These are phyloP conservation scores for Staurois parvus DNA, from an alignment of 2,797 vertebrate genomes.

Conservation along the genomic window DNA sequence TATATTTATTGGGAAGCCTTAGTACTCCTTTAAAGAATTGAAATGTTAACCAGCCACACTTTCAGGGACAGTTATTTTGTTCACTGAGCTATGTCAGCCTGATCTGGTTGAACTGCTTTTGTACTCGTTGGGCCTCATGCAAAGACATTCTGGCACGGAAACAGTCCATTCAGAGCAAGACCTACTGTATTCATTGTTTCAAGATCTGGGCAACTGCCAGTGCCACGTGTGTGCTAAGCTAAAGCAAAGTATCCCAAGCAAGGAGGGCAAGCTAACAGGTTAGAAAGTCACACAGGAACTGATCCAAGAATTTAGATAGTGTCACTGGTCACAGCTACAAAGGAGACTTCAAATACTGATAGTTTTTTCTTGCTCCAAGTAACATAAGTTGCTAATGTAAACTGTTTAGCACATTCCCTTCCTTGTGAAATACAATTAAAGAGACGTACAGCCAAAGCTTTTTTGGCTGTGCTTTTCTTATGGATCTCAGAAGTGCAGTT, in stretches of 20 bases:
- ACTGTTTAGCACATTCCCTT: too few species aligned
- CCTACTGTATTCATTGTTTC: constrained; percentile 49
- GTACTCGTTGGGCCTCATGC: constrained; percentile 48
- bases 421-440: too few species aligned
- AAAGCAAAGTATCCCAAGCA: not conserved
- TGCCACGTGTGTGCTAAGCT: constrained; percentile 47
- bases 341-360: not conserved
- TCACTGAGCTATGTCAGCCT: constrained; percentile 39
- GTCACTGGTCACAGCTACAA: not conserved
- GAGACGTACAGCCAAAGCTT: too few species aligned
- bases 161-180: constrained; percentile 43
- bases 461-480: too few species aligned
- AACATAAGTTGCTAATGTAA: too few species aligned
- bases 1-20: too few species aligned
- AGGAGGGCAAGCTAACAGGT: constrained; percentile 16
- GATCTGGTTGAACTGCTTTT: constrained; percentile 53
- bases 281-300: not conserved
- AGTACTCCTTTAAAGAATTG: constrained; percentile 12
- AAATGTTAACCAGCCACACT: constrained; percentile 45
- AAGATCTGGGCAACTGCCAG: constrained; percentile 52
- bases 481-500: too few species aligned
- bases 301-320: not conserved
- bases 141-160: constrained; percentile 51
- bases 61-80: constrained; percentile 49
- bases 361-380: too few species aligned